Evolutionary conservation across 1,140 invertebrate genomes (phyloP).

Genomic region (Paralvinella palmiformis): DNA sequence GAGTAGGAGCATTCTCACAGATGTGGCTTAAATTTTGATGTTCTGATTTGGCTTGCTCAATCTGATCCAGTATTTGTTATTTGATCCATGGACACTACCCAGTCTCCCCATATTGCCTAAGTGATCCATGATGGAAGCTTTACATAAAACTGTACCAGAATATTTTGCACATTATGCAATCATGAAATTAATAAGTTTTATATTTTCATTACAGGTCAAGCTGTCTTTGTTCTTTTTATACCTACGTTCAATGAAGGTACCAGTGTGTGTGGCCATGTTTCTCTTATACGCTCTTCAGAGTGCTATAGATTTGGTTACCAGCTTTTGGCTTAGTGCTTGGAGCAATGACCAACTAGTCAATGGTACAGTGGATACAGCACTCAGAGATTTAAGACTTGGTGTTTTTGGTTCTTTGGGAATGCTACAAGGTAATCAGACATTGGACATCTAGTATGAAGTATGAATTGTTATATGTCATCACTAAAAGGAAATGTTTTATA

Average conservation of each 20-base stretch:
- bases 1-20: too few species aligned
- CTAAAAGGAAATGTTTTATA: background rate
- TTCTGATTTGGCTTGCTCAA: too few species aligned
- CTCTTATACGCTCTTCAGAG: background rate
- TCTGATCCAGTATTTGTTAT: too few species aligned
- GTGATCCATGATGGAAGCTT: too few species aligned
- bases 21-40: too few species aligned
- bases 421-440: slow-evolving; percentile 31
- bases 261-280: background rate
- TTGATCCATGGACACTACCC: too few species aligned
- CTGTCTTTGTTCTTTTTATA: background rate
- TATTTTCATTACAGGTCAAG: slow-evolving; percentile 6
- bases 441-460: background rate
- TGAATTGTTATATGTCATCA: background rate
- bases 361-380: slow-evolving; percentile 23
- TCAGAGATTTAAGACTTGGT: slow-evolving; percentile 26
- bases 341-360: slow-evolving; percentile 22
- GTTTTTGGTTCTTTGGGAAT: slow-evolving; percentile 39
- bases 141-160: too few species aligned
- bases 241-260: background rate
- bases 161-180: too few species aligned
- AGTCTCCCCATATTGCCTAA: too few species aligned
- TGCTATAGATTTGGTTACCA: background rate
- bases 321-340: slow-evolving; percentile 21
- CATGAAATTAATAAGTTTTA: too few species aligned